Base-by-base conservation (phyloP, 2,888 invertebrate genomes). In the Caenorhabditis angaria region DNA sequence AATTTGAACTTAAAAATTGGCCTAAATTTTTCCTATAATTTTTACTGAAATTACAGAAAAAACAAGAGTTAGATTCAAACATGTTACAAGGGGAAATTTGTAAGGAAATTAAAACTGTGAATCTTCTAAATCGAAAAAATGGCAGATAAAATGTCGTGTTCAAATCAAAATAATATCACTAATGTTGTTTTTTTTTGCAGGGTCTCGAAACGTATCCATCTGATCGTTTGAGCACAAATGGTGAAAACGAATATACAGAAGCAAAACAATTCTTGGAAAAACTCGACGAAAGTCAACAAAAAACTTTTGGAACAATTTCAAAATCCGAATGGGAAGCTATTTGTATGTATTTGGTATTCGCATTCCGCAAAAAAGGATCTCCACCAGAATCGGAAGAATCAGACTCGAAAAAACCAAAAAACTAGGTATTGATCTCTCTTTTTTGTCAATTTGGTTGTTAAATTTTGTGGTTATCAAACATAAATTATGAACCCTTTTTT, bases 261-360 rank as follows among this genome's bases (percentile, higher is more conserved):
- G 78, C 81, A 28, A 54, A 53, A 58, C 54, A 61, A 80, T 53
- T 28, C 25, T 50, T 8, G 69, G 68, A 60, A 32, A 65, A 50
- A n/a, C 22, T 28, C n/a, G 32, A 27, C 57, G 24, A n/a, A 35
- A 47, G 24, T 48, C 48, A 53, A n/a, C 54, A 54, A 12, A 72
- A 72, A 25, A 67, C 82, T 29, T 69, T 85, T 82, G 87, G 87
- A 22, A 86, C 86, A 0, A 56, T 87, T n/a, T 85, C 85, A 6
- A 71, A 79, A 59, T 72, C 80, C 10, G 87, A 87, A 70, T 87
- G 87, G 87, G 83, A 87, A 67, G 85, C 84, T 22, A 81, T 84
- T 65, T 82, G 85, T 27, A 82, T 87, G 85, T 87, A 87, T 68
- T 62, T 82, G 32, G 82, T 83, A 12, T 87, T 87, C 60, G 83